phyloP scores from a whole-genome alignment of 2,113 vertebrate genomes.

The Corapipo altera region DNA sequence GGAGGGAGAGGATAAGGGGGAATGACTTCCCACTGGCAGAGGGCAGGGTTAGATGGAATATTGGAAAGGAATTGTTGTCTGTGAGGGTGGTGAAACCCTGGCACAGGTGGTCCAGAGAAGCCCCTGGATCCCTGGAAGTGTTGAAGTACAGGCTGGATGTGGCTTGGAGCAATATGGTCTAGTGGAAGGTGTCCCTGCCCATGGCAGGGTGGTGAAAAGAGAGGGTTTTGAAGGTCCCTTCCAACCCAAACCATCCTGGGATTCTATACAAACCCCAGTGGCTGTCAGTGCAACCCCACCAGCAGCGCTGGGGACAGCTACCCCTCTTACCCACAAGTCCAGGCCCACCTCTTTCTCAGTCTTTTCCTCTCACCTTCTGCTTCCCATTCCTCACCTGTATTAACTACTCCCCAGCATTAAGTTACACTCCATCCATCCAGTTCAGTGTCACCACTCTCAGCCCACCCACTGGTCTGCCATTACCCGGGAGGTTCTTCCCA shows the following conservation, averaged over 20 bases:
- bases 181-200: neutral
- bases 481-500: neutral
- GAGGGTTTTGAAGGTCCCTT: neutral
- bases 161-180: fast-evolving
- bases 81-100: neutral
- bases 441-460: neutral
- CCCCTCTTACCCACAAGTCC: fast-evolving
- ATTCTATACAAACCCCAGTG: neutral
- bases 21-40: neutral
- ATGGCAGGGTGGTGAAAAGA: fast-evolving
- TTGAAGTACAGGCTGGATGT: fast-evolving
- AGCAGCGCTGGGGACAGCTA: neutral
- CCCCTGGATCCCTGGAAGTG: neutral
- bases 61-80: neutral
- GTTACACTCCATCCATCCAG: neutral
- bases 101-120: neutral
- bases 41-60: neutral
- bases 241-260: no score
- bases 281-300: neutral
- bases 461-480: no score
- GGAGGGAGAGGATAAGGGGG: neutral
- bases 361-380: neutral
- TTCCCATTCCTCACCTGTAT: fast-evolving
- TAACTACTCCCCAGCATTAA: neutral
- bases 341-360: neutral